A percentile compares a stretch with the other conserved stretches of the same genome.
Evolutionary conservation across 53 echinoderm and acorn worm genomes (phyloP).

Genomic region (Paracentrotus lividus): DNA sequence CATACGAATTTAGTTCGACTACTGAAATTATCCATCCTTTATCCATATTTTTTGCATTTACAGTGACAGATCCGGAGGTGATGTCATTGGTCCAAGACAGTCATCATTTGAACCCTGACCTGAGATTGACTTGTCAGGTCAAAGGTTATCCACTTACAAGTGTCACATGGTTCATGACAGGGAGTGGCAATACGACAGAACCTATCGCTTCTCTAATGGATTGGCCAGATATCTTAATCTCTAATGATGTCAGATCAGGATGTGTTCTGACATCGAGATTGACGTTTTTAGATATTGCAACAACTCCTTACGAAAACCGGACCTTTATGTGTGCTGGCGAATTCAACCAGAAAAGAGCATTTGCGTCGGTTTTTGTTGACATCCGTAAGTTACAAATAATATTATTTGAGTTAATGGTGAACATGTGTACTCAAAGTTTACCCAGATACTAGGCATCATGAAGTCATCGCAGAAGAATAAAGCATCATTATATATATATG

Average conservation of each 20-base stretch:
- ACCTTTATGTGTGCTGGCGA: constrained; percentile 20
- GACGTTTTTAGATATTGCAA: background rate
- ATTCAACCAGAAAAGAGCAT: constrained; percentile 20
- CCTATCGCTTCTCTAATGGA: background rate
- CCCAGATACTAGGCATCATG: no score
- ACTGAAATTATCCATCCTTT: background rate
- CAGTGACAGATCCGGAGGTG: constrained; percentile 33
- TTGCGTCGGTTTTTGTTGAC: background rate
- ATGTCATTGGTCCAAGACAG: background rate
- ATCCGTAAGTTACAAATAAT: constrained; percentile 3
- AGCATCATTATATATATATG: no score
- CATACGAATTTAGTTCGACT: no score
- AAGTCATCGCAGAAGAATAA: no score
- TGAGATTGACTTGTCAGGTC: constrained; percentile 42
- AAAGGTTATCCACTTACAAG: constrained; percentile 53
- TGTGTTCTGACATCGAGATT: background rate
- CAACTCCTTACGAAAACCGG: background rate
- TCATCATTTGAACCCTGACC: constrained; percentile 40
- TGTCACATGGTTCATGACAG: constrained; percentile 18
- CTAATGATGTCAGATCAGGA: background rate
- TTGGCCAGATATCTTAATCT: no score
- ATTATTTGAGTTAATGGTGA: no score
- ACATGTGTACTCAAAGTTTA: no score
- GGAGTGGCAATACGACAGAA: background rate
- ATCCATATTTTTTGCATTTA: background rate